Percentiles rank a stretch among this genome's conserved stretches.
Conservation (phyloP, 2,797 vertebrate genomes). For the Lophius americanus region DNA sequence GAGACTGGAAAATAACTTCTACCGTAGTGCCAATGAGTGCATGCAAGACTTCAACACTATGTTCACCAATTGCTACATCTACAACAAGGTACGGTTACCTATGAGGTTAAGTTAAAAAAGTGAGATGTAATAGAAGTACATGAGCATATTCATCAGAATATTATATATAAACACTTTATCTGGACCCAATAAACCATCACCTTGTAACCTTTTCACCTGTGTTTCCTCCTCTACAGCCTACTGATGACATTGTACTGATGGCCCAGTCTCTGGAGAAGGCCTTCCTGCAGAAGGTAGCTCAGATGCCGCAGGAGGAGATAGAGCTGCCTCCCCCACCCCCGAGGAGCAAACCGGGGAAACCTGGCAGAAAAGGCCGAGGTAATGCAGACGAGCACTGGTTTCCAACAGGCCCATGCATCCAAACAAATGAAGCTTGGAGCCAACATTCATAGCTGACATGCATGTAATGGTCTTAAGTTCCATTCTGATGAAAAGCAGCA, state of each 20-base stretch:
- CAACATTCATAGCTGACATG: neutral
- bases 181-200: no score
- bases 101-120: no score
- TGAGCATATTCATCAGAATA: no score
- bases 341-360: constrained; percentile 85
- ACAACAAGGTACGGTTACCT: constrained; percentile 87
- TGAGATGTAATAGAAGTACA: no score
- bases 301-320: constrained; percentile 93
- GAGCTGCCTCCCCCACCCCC: constrained; percentile 86
- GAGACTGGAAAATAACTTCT: constrained; percentile 91
- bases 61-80: constrained; percentile 98
- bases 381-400: constrained; percentile 39
- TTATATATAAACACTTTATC: neutral
- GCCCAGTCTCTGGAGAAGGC: constrained; percentile 96
- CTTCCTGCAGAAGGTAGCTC: constrained; percentile 94
- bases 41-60: constrained; percentile 99
- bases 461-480: neutral
- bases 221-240: constrained; percentile 78
- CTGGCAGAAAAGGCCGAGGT: constrained; percentile 81
- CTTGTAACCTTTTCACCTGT: neutral
- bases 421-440: neutral
- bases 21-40: constrained; percentile 91
- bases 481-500: neutral
- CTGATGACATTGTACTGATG: constrained; percentile 95
- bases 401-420: neutral